These are phyloP conservation scores for Micromys minutus DNA, from an alignment of 2,113 vertebrate species.

Conservation along the genomic window DNA sequence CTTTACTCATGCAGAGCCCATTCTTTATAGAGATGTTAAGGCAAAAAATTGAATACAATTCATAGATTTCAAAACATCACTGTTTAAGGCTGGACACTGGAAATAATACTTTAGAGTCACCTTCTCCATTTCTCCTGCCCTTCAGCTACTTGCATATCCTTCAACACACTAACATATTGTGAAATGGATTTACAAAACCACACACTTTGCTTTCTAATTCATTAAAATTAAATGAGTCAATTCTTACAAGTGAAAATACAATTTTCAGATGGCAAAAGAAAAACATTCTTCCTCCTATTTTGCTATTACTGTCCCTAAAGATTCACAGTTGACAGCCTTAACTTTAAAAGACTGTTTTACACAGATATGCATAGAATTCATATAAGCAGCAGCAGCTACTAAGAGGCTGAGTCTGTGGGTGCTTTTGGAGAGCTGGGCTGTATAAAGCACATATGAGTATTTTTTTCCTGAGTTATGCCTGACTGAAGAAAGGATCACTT, in stretches of 20 bases:
- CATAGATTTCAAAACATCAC: conserved; percentile 35
- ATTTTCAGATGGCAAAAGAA: conserved; percentile 60
- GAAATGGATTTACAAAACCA: conserved; percentile 39
- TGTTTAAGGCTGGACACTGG: background rate
- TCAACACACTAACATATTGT: background rate
- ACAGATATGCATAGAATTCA: conserved; percentile 35
- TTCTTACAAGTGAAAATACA: conserved; percentile 59
- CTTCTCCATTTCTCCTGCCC: conserved; percentile 33
- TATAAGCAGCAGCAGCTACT: background rate
- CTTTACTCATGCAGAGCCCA: conserved; percentile 72
- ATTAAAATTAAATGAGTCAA: conserved; percentile 53
- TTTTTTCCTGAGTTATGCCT: background rate
- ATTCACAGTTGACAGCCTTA: conserved; percentile 54
- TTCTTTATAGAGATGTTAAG: conserved; percentile 67
- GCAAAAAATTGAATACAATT: conserved; percentile 27
- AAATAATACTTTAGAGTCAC: background rate
- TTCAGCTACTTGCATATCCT: conserved; percentile 44
- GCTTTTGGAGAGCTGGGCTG: background rate
- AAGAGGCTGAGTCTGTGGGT: accelerated
- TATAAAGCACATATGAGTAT: background rate
- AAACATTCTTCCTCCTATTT: conserved; percentile 45
- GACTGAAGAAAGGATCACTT: background rate
- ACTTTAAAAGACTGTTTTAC: conserved; percentile 58
- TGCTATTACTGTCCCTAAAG: conserved; percentile 31
- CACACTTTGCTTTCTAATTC: background rate